Evolutionary conservation across 64 coral and sea anemone species (phyloP), one percentile per base, ranked within the genome.

Genomic region (Pocillopora verrucosa): DNA sequence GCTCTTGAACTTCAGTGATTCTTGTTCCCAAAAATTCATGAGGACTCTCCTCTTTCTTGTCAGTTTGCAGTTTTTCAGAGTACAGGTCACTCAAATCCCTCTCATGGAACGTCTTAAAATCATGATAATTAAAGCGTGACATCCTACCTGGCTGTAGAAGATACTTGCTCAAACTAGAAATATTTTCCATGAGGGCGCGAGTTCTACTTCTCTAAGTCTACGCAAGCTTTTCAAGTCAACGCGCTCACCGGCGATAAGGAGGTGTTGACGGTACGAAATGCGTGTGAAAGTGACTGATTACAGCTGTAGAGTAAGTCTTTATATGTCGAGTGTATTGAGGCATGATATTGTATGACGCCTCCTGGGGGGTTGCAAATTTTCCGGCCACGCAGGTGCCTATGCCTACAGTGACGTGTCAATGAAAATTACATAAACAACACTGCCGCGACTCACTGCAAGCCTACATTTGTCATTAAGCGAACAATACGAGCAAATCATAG

Each of bases 391-490:
- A 92, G 90, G 83, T 92, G 90, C 84, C 63, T 22, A 16, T 6
- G 25, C 60, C 41, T 45, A 2, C 34, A 57, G 75, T 86, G 90
- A 92, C 74, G 83, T 92, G 75, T 92, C 75, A 67, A 76, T 78
- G 62, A 78, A 63, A 79, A 56, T 83, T 72, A 78, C 64, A 61
- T 92, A 87, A 92, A 92, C 90, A 92, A 87, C 58, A 56, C 63
- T 63, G 60, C 59, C 11, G 25, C 35, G 25, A 65, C n/a, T 68
- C 82, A 15, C 34, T 10, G 16, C 56, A 13, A 41, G 45, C 82
- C 41, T 58, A 72, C 36, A 72, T n/a, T 72, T 14, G 63, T 85
- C 82, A 72, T 85, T 85, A 72, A 38, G 10, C 7, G 36, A 85
- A 85, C 82, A 85, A 85, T 72, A 57, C 61, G 51, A 58, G 82